Conservation (phyloP, 2,888 invertebrate genomes). For the Sphaerophoria taeniata region DNA sequence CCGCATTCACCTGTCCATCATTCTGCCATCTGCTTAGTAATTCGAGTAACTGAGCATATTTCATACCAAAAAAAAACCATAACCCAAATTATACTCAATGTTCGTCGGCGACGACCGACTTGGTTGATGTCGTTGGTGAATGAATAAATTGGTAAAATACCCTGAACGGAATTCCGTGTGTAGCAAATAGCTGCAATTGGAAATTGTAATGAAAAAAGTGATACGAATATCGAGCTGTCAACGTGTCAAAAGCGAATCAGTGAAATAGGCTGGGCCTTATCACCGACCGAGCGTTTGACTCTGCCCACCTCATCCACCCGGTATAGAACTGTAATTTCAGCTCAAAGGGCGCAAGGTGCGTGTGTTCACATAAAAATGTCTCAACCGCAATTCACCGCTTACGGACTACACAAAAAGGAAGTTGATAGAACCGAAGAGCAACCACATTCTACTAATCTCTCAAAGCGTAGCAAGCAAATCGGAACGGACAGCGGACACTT, state of each 20-base stretch:
- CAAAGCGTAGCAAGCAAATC: constrained; percentile 43
- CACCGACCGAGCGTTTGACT: not conserved
- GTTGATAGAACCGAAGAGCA: constrained; percentile 27
- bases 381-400: constrained; percentile 61
- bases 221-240: constrained; percentile 64
- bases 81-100: constrained; percentile 28
- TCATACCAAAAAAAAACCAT: constrained; percentile 20
- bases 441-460: too few relatives aligned
- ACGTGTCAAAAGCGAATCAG: constrained; percentile 60
- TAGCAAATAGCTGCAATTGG: not conserved
- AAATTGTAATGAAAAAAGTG: not conserved
- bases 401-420: not conserved
- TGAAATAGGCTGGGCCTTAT: constrained; percentile 27
- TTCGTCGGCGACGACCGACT: constrained; percentile 54
- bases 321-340: not conserved
- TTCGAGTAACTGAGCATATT: constrained; percentile 30
- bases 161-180: constrained; percentile 50
- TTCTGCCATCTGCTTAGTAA: constrained; percentile 67
- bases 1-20: constrained; percentile 73
- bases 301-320: constrained; percentile 13
- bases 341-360: constrained; percentile 47
- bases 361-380: constrained; percentile 36
- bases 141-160: constrained; percentile 71
- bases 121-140: constrained; percentile 48
- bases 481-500: constrained; percentile 64